These are phyloP conservation scores for Siphamia tubifer DNA, from an alignment of 2,113 vertebrate species.

Conservation along the genomic window DNA sequence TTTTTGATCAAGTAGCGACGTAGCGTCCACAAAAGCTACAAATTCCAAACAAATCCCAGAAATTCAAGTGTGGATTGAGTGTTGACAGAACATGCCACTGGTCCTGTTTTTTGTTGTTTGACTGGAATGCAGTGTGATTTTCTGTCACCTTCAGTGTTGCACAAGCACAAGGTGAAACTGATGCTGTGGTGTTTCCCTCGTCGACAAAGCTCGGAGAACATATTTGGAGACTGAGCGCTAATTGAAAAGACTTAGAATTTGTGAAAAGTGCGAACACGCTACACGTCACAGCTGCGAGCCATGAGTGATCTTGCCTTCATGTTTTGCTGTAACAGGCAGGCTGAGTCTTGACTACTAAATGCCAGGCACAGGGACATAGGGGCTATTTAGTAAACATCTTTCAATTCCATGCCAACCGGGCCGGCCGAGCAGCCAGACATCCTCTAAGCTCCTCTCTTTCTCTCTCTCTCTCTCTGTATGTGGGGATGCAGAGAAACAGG, in stretches of 20 bases:
- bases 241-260: constrained; percentile 40
- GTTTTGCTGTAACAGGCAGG: constrained; percentile 42
- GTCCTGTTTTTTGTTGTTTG: no score
- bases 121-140: constrained; percentile 18
- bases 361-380: constrained; percentile 62
- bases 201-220: constrained; percentile 1
- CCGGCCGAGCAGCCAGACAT: constrained; percentile 38
- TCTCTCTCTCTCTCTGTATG: constrained; percentile 38
- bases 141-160: constrained; percentile 13
- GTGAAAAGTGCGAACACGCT: constrained; percentile 28
- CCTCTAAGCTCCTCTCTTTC: constrained; percentile 42
- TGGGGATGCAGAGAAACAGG: constrained; percentile 64
- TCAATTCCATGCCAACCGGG: constrained; percentile 56
- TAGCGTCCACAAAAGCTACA: no score
- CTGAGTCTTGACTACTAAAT: constrained; percentile 67
- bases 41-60: no score
- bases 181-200: constrained; percentile 30
- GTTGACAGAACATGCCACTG: no score
- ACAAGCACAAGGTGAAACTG: constrained; percentile 34
- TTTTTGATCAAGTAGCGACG: no score
- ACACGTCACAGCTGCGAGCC: constrained; percentile 4
- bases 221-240: constrained; percentile 3
- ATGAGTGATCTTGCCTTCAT: constrained; percentile 30
- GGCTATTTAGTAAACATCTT: constrained; percentile 73
- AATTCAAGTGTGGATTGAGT: no score